Percentiles rank a stretch among this genome's conserved stretches.
Evolutionary conservation across 2,888 invertebrate genomes (phyloP).

Genomic region (Ariolimax columbianus): DNA sequence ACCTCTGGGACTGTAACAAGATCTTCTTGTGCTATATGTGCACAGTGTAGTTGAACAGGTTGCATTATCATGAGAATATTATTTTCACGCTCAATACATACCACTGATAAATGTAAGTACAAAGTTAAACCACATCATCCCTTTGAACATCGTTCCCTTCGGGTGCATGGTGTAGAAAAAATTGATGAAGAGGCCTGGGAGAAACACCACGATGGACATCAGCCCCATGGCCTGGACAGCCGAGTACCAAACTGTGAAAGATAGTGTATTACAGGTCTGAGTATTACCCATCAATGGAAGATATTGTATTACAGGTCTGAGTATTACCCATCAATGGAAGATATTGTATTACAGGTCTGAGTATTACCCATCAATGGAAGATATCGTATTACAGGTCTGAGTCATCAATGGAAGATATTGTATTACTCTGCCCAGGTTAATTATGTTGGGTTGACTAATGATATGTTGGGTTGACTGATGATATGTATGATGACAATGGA

Average conservation of each 20-base stretch:
- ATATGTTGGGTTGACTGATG: too few species aligned
- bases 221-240: constrained; percentile 47
- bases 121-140: constrained; percentile 47
- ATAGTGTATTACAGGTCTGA: not conserved
- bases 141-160: constrained; percentile 46
- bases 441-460: too few species aligned
- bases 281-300: constrained; percentile 40
- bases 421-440: too few species aligned
- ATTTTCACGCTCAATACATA: too few species aligned
- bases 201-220: constrained; percentile 41
- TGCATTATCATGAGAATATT: too few species aligned
- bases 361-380: constrained; percentile 40
- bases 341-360: not conserved
- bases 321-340: constrained; percentile 40
- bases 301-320: not conserved
- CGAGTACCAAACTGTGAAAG: constrained; percentile 44
- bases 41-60: too few species aligned
- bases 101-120: constrained; percentile 35
- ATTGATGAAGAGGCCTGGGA: constrained; percentile 43
- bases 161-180: constrained; percentile 52
- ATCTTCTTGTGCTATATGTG: too few species aligned
- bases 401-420: too few species aligned
- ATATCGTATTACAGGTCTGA: not conserved
- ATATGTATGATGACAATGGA: too few species aligned
- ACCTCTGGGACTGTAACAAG: too few species aligned